These are phyloP conservation scores for Tauraco erythrolophus DNA, from an alignment of 2,113 vertebrate species.

Conservation along the genomic window DNA sequence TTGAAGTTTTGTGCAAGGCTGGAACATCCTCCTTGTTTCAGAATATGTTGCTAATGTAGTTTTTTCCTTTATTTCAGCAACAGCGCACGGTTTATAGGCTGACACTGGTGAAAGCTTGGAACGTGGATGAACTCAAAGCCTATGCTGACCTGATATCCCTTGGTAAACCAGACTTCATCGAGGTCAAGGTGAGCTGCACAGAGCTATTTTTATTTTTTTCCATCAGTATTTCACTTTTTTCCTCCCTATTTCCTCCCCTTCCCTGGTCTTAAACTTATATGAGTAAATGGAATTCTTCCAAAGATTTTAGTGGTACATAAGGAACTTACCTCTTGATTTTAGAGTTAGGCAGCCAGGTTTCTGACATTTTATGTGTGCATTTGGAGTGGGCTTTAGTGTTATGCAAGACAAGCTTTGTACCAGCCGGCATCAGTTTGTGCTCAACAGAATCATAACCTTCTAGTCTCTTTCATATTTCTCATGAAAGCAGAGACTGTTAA, in stretches of 20 bases:
- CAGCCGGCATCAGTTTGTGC: neutral
- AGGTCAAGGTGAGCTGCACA: conserved; percentile 88
- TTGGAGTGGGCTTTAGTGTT: neutral
- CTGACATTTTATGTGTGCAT: neutral
- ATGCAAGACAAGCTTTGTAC: neutral
- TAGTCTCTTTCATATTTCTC: neutral
- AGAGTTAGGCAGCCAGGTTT: neutral
- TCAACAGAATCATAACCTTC: neutral
- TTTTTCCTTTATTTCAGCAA: conserved; percentile 74
- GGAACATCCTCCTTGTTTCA: neutral
- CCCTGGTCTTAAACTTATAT: neutral
- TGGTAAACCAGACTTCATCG: conserved; percentile 92
- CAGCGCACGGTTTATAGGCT: conserved; percentile 93
- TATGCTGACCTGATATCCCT: conserved; percentile 89
- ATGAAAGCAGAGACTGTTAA: neutral
- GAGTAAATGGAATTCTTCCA: neutral
- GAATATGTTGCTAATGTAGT: neutral
- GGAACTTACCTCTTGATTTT: neutral
- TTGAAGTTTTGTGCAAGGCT: neutral
- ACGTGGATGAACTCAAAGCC: conserved; percentile 90
- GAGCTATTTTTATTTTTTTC: neutral
- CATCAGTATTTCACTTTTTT: neutral
- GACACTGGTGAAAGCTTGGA: conserved; percentile 96
- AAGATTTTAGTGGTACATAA: neutral
- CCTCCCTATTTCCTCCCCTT: neutral